These are phyloP conservation scores for Zosterops lateralis DNA, from an alignment of 2,113 vertebrate species.

Conservation along the genomic window DNA sequence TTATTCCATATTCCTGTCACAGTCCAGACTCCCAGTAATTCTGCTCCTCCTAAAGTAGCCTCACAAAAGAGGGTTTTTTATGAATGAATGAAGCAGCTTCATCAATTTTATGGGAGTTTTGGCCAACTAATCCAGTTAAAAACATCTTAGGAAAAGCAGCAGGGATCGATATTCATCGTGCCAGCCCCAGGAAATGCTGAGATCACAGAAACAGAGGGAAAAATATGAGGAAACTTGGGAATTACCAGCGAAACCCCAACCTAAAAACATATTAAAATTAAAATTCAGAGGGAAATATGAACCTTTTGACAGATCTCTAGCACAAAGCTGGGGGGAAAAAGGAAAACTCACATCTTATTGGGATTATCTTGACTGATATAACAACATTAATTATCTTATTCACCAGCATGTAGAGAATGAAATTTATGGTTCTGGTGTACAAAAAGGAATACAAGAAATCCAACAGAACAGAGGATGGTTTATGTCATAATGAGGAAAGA, in stretches of 20 bases:
- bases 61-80: neutral
- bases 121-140: neutral
- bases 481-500: conserved; percentile 28
- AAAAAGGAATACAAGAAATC: neutral
- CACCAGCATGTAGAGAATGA: neutral
- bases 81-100: neutral
- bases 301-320: too few species aligned
- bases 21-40: neutral
- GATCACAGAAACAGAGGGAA: neutral
- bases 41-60: neutral
- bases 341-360: accelerated
- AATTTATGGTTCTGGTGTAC: neutral
- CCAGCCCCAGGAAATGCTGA: neutral
- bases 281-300: neutral
- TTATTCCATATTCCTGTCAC: accelerated
- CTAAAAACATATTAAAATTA: neutral
- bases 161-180: neutral
- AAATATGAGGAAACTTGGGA: accelerated
- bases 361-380: neutral
- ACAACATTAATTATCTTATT: neutral
- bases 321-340: neutral
- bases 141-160: neutral
- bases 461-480: neutral
- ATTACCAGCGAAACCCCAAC: neutral
- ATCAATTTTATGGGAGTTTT: neutral